Evolutionary conservation across 2,888 invertebrate genomes (phyloP).

Genomic region (Cryptocephalus moraei): DNA sequence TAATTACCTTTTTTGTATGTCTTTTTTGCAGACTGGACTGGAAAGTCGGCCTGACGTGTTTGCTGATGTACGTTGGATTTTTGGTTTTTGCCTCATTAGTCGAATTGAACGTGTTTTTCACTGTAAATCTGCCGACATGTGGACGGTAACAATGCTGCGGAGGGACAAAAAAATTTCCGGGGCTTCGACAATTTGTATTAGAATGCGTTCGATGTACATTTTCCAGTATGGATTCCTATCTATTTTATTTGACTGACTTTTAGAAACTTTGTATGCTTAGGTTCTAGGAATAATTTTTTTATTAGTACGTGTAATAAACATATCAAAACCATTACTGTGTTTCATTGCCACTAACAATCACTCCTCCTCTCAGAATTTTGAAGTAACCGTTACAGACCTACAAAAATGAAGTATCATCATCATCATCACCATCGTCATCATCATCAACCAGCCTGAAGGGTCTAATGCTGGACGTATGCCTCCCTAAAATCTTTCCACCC

Average conservation of each 20-base stretch:
- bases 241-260: not conserved
- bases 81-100: constrained; percentile 59
- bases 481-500: too few relatives aligned
- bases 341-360: too few relatives aligned
- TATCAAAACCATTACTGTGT: too few relatives aligned
- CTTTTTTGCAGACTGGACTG: constrained; percentile 48
- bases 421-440: too few relatives aligned
- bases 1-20: constrained; percentile 1
- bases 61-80: constrained; percentile 56
- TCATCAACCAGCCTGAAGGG: too few relatives aligned
- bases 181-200: too few relatives aligned
- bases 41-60: constrained; percentile 57
- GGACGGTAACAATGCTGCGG: constrained; percentile 26
- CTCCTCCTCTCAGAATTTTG: too few relatives aligned
- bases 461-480: too few relatives aligned
- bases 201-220: not conserved
- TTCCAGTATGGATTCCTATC: not conserved
- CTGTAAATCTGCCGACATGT: constrained; percentile 64
- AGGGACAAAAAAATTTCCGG: too few relatives aligned
- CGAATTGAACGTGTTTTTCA: constrained; percentile 67
- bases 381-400: too few relatives aligned
- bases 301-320: not conserved
- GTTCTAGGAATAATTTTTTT: not conserved
- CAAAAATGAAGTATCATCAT: too few relatives aligned
- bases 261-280: not conserved